Conservation (phyloP, 2,113 vertebrate species). For the Megaceryle maxima region DNA sequence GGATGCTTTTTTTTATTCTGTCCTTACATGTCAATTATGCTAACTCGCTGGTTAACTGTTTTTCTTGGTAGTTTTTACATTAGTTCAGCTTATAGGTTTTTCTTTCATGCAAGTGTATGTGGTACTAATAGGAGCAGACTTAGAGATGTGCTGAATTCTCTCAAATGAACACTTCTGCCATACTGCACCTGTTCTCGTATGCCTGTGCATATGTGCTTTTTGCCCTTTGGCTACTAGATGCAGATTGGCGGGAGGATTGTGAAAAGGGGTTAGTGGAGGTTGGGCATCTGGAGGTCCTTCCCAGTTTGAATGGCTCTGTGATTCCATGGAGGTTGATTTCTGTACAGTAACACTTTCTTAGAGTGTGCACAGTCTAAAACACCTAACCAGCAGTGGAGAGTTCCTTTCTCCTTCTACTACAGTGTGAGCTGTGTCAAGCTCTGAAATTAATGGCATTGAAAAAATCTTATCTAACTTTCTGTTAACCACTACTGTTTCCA, state of each 20-base stretch:
- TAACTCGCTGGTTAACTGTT: neutral
- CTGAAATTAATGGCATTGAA: neutral
- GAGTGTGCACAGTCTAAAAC: neutral
- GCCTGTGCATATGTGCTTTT: neutral
- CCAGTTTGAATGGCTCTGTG: neutral
- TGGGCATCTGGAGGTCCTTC: neutral
- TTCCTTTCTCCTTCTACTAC: neutral
- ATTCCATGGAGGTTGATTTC: neutral
- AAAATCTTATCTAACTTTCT: neutral
- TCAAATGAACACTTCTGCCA: neutral
- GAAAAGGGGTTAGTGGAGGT: too few relatives aligned
- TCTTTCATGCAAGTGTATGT: neutral
- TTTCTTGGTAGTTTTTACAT: neutral
- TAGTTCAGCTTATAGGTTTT: neutral
- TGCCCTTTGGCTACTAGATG: neutral
- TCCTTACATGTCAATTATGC: neutral
- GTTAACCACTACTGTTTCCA: neutral
- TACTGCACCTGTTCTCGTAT: neutral
- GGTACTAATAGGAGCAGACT: neutral
- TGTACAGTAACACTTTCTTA: neutral
- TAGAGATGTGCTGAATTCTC: neutral
- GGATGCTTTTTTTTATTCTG: neutral
- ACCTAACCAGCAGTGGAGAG: neutral
- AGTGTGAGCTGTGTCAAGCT: neutral
- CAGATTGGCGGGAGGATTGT: rapidly evolving